Percentiles rank a stretch among this genome's conserved stretches.
Conservation (phyloP, 1,140 invertebrate species). For the Papilio polyxenes region DNA sequence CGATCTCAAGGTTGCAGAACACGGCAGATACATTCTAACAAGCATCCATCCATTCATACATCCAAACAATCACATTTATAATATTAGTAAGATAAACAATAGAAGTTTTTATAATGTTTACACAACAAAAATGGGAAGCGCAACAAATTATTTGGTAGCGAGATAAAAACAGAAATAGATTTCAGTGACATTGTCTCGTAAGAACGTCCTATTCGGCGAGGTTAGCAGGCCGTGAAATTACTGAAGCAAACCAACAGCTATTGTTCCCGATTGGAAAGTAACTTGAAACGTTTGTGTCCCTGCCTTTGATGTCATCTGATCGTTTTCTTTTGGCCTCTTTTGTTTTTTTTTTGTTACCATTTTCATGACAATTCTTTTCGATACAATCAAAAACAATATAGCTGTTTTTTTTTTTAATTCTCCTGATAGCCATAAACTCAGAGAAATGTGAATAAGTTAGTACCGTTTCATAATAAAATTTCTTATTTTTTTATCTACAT, state of each 20-base stretch:
- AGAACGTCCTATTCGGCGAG: conserved; percentile 29
- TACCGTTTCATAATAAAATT: not conserved
- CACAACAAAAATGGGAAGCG: not conserved
- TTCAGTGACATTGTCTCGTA: conserved; percentile 37
- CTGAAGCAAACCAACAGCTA: conserved; percentile 38
- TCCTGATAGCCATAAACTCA: not conserved
- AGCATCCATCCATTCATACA: too few relatives aligned
- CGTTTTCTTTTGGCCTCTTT: conserved; percentile 27
- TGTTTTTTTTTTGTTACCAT: conserved; percentile 2
- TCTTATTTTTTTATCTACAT: not conserved
- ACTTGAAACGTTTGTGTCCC: conserved; percentile 34
- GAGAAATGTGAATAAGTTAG: not conserved
- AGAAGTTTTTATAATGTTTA: not conserved
- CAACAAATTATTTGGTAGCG: not conserved
- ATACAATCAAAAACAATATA: conserved; percentile 1
- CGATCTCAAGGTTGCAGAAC: too few relatives aligned
- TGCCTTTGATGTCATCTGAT: conserved; percentile 35
- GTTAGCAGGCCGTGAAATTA: conserved; percentile 33
- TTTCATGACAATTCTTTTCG: conserved; percentile 12
- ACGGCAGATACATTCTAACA: too few relatives aligned
- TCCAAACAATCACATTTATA: not conserved
- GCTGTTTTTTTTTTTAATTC: not conserved
- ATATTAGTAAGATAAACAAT: not conserved
- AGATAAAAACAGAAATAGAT: conserved; percentile 30
- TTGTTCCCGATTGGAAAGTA: conserved; percentile 39